Evolutionary conservation across 2,888 invertebrate species (phyloP).

Genomic region (Argynnis bischoffii): DNA sequence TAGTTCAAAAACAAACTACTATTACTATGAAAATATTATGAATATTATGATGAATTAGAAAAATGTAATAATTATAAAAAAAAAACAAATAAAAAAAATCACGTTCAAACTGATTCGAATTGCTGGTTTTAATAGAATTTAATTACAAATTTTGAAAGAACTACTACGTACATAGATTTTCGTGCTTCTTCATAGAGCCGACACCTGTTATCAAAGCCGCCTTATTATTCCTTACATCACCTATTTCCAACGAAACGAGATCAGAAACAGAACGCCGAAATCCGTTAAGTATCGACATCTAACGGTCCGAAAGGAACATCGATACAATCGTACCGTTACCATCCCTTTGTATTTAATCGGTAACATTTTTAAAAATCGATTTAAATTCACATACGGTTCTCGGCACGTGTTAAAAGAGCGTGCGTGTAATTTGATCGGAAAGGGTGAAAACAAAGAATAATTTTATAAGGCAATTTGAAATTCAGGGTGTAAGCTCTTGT

Average conservation of each 20-base stretch:
- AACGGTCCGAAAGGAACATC: conserved; percentile 48
- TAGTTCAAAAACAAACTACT: no score
- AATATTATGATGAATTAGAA: no score
- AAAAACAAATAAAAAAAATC: no score
- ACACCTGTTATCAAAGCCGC: neutral
- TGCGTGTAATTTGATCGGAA: conserved; percentile 72
- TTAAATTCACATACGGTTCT: conserved; percentile 62
- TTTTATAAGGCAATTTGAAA: conserved; percentile 71
- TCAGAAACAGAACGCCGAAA: conserved; percentile 33
- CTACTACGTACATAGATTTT: neutral
- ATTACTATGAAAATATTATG: no score
- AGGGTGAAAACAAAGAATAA: conserved; percentile 73
- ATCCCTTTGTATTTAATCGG: conserved; percentile 60
- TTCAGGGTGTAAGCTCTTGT: conserved; percentile 70
- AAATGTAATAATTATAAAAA: no score
- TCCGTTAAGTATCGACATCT: conserved; percentile 30
- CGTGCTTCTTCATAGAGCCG: neutral
- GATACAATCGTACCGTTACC: conserved; percentile 56
- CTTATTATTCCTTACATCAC: conserved; percentile 13
- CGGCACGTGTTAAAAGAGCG: conserved; percentile 70
- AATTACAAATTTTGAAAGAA: neutral
- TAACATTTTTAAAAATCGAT: conserved; percentile 56
- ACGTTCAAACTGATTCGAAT: no score
- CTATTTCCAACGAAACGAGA: conserved; percentile 22
- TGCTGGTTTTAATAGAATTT: no score